These are phyloP conservation scores for Clarias pachynema DNA, from an alignment of 2,797 vertebrate genomes.

Conservation along the genomic window DNA sequence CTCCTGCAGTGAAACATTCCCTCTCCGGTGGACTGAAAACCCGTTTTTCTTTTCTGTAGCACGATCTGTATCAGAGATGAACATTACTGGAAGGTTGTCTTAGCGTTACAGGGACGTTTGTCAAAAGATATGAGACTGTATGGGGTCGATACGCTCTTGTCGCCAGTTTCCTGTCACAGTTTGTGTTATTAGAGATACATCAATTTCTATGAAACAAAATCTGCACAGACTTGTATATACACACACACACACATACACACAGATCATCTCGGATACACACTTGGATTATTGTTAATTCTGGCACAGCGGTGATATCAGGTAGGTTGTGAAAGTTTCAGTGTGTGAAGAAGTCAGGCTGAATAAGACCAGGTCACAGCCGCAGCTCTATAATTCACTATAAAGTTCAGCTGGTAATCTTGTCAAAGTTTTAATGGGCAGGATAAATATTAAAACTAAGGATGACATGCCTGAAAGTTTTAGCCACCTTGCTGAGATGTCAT, in stretches of 20 bases:
- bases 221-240: constrained; percentile 19
- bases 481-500: neutral
- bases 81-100: constrained; percentile 45
- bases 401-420: constrained; percentile 20
- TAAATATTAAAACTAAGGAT: constrained; percentile 8
- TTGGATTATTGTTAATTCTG: constrained; percentile 26
- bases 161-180: constrained; percentile 44
- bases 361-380: constrained; percentile 4
- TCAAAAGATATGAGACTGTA: constrained; percentile 53
- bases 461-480: neutral
- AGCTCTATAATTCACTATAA: constrained; percentile 36
- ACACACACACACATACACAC: constrained; percentile 38
- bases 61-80: constrained; percentile 55
- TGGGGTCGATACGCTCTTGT: constrained; percentile 66
- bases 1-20: constrained; percentile 37
- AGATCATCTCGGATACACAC: constrained; percentile 20
- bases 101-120: constrained; percentile 37
- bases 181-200: constrained; percentile 59
- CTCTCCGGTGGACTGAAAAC: constrained; percentile 54
- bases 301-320: constrained; percentile 12
- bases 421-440: constrained; percentile 11
- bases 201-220: constrained; percentile 58
- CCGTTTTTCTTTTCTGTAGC: constrained; percentile 45
- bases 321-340: constrained; percentile 27
- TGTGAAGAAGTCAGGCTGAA: constrained; percentile 25